Evolutionary conservation across 2,888 invertebrate species (phyloP), one percentile per base, ranked within the genome.

Genomic region (Platycheirus albimanus): DNA sequence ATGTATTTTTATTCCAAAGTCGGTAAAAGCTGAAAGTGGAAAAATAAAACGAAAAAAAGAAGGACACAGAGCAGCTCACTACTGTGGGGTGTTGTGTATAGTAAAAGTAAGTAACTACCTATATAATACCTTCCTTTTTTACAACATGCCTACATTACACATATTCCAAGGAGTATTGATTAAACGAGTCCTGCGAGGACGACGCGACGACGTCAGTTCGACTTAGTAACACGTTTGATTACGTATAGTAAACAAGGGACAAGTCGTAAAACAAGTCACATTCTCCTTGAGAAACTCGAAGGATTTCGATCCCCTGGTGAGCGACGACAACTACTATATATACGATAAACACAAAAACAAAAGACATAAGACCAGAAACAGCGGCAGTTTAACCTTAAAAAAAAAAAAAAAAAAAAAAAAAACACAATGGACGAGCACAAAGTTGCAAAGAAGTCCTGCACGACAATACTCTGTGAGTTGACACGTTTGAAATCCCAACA

Each of bases 401-500:
- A 45, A 45, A 0, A 28, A 15, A 45, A 41, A 10, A 17, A 15
- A 8, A 24, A 54, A 33, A 24, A 5, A 51, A 3, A 13, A 51
- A 15, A 3, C 4, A 28, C 45, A 71, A 84, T 84, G 83, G 51
- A 63, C 36, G 58, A 74, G n/a, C 51, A 70, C 17, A 80, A 72
- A 74, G 24, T 43, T 63, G 19, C 17, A 49, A 86, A 85, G 51
- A 87, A 87, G 79, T 86, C 88, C 49, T 83, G 86, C 49, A 91
- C 90, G 4, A 85, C 87, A 36, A 81, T 91, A 15, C 74, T 91
- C 0, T 90, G 90, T 49, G 90, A 91, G 84, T 75, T 91, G 80
- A 90, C 89, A 67, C 88, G 90, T 5, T 86, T 91, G 19, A 91
- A 90, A 86, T 87, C 89, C 0, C 91, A 91, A 81, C 90, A 90